Conservation (phyloP, 2,113 vertebrate genomes). For the Puntigrus tetrazona region DNA sequence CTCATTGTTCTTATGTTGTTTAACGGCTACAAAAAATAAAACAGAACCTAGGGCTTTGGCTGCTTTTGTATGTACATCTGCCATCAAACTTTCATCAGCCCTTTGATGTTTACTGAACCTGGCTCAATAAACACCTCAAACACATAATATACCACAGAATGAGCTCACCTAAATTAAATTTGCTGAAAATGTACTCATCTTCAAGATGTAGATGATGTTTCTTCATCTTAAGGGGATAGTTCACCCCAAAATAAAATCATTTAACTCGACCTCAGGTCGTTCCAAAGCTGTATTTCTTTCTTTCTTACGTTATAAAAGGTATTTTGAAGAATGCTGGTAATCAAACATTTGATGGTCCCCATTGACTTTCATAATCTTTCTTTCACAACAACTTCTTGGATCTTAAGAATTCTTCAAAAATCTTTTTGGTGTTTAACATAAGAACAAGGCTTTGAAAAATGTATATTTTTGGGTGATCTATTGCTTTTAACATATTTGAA, state of each 20-base stretch:
- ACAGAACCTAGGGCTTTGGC: not conserved
- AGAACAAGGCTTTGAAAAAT: too few relatives aligned
- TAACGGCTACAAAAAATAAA: constrained; percentile 10
- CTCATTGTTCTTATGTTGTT: constrained; percentile 30
- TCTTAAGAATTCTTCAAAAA: too few relatives aligned
- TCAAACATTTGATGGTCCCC: too few relatives aligned
- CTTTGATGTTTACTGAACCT: constrained; percentile 10
- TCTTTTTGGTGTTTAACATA: too few relatives aligned
- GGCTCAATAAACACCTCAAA: not conserved
- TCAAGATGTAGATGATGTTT: not conserved
- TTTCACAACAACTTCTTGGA: too few relatives aligned
- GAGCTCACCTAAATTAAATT: not conserved
- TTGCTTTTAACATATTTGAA: not conserved
- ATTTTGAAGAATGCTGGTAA: too few relatives aligned
- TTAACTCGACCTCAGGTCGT: too few relatives aligned
- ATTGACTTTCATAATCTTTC: too few relatives aligned
- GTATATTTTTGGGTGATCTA: too few relatives aligned
- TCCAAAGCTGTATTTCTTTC: too few relatives aligned
- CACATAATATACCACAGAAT: not conserved
- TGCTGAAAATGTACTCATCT: not conserved
- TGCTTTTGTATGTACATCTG: constrained; percentile 10
- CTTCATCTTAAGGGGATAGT: not conserved
- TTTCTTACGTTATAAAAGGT: too few relatives aligned
- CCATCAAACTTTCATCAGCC: not conserved
- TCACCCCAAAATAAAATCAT: too few relatives aligned